These are phyloP conservation scores for Galerucella nymphaeae DNA, from an alignment of 2,888 invertebrate genomes.

Conservation along the genomic window DNA sequence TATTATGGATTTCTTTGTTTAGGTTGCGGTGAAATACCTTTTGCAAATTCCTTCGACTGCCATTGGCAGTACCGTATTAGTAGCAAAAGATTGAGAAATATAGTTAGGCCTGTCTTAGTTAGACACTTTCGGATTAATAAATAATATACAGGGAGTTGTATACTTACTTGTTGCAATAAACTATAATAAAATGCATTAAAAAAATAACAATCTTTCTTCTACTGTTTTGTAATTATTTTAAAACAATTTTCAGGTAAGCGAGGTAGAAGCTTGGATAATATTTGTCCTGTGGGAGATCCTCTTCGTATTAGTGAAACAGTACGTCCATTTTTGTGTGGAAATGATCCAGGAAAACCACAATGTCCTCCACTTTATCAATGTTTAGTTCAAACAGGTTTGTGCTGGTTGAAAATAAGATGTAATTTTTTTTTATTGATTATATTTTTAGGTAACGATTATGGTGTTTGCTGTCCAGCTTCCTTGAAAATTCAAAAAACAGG, in stretches of 20 bases:
- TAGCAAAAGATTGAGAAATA: background rate
- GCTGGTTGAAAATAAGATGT: too few species aligned
- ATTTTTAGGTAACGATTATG: slow-evolving; percentile 80
- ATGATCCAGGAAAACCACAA: slow-evolving; percentile 82
- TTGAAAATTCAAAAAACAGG: slow-evolving; percentile 82
- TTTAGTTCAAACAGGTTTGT: slow-evolving; percentile 76
- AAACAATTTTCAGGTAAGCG: slow-evolving; percentile 71
- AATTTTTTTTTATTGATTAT: too few species aligned
- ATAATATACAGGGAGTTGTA: too few species aligned
- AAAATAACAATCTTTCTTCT: too few species aligned
- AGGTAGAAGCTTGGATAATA: slow-evolving; percentile 79
- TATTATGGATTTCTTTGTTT: slow-evolving; percentile 20
- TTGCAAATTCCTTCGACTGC: slow-evolving; percentile 13
- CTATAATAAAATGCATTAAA: too few species aligned
- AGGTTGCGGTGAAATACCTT: slow-evolving; percentile 14
- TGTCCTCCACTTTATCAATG: slow-evolving; percentile 87
- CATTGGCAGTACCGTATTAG: background rate
- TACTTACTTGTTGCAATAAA: too few species aligned
- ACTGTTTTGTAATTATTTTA: background rate
- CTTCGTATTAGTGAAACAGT: slow-evolving; percentile 78
- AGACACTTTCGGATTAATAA: too few species aligned
- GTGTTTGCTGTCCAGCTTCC: slow-evolving; percentile 87
- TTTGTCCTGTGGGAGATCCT: slow-evolving; percentile 82
- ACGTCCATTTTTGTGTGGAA: slow-evolving; percentile 85
- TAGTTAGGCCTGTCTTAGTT: too few species aligned